Percentiles rank a stretch among this genome's conserved stretches.
Evolutionary conservation across 1,140 invertebrate species (phyloP).

Genomic region (Parapsyche elsis): DNA sequence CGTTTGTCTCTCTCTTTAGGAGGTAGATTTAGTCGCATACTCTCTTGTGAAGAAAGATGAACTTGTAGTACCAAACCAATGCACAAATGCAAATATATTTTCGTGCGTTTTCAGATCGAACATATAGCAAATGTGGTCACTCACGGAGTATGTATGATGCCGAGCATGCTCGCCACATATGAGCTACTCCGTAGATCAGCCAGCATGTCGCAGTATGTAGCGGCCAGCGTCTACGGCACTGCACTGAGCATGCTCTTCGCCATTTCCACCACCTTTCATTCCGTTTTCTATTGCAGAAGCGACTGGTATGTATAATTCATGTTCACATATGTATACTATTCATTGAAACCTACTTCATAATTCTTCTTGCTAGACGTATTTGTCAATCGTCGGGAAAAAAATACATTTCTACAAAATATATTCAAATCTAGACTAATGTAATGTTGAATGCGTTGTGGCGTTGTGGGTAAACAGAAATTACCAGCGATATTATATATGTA

Average conservation of each 20-base stretch:
- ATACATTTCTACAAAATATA: no score
- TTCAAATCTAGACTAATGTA: no score
- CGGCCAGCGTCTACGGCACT: slow-evolving; percentile 86
- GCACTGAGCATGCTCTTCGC: slow-evolving; percentile 88
- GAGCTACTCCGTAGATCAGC: slow-evolving; percentile 79
- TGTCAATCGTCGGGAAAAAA: no score
- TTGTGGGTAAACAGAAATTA: no score
- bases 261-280: slow-evolving; percentile 92
- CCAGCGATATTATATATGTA: no score
- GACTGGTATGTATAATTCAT: slow-evolving; percentile 70
- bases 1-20: no score
- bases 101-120: slow-evolving; percentile 72
- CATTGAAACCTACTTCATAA: no score
- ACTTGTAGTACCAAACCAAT: not conserved
- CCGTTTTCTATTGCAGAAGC: slow-evolving; percentile 81
- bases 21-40: no score
- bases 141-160: slow-evolving; percentile 88
- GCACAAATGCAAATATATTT: not conserved
- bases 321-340: not conserved
- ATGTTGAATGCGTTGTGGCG: no score
- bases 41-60: no score
- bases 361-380: no score
- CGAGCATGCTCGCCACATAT: slow-evolving; percentile 80
- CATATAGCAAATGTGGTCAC: slow-evolving; percentile 92
- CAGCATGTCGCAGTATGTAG: slow-evolving; percentile 79